These are phyloP conservation scores for Lamellibrachia columna DNA, from an alignment of 2,888 invertebrate genomes.

Conservation along the genomic window DNA sequence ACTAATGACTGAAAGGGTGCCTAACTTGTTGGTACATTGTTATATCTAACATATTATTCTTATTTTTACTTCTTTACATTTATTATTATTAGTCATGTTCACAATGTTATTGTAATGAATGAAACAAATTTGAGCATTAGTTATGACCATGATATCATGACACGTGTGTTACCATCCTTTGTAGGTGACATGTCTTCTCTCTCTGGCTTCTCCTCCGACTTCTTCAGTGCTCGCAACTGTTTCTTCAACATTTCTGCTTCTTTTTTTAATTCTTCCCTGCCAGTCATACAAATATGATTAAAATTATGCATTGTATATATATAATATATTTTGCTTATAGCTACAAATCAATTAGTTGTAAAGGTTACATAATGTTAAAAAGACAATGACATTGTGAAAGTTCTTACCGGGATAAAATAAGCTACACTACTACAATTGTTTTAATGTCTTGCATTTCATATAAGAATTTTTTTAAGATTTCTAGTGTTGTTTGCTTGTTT, in stretches of 20 bases:
- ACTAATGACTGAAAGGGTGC: no score
- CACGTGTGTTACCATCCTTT: background rate
- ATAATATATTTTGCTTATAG: background rate
- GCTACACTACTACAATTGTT: background rate
- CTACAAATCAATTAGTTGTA: background rate
- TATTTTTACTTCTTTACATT: no score
- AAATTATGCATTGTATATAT: background rate
- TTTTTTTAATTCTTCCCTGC: conserved; percentile 44
- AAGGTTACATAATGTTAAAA: background rate
- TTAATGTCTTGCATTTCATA: background rate
- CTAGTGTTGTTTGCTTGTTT: no score
- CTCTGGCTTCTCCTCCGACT: conserved; percentile 19
- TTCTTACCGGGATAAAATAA: no score
- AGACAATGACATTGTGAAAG: no score
- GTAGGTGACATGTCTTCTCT: conserved; percentile 29
- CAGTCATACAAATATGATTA: conserved; percentile 13
- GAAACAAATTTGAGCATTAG: no score
- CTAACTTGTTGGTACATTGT: no score
- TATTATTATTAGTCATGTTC: no score
- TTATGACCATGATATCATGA: background rate
- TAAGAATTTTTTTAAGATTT: no score
- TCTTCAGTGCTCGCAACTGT: conserved; percentile 35
- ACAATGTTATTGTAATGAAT: no score
- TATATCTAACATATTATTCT: no score
- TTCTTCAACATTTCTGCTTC: conserved; percentile 46